Evolutionary conservation across 2,113 vertebrate genomes (phyloP).

Genomic region (Madoqua kirkii): DNA sequence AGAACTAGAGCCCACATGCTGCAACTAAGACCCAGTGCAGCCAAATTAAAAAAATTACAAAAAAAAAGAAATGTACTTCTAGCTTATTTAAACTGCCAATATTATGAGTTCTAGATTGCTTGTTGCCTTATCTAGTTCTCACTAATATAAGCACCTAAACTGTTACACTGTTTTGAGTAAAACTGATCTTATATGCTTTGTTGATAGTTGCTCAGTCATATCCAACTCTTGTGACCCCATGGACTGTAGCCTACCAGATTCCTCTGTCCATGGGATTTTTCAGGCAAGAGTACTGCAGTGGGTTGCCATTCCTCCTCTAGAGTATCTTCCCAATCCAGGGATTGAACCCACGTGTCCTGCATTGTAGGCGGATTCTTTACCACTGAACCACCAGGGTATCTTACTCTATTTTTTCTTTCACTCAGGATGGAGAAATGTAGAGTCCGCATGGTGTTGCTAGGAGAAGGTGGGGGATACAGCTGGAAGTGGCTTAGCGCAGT

Average conservation of each 20-base stretch:
- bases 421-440: neutral
- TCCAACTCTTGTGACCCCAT: neutral
- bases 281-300: neutral
- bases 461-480: neutral
- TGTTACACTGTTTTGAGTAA: neutral
- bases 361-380: neutral
- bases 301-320: neutral
- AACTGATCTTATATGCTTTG: neutral
- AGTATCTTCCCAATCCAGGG: neutral
- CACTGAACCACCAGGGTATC: neutral
- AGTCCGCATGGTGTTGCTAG: neutral
- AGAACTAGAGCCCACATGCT: too few relatives aligned
- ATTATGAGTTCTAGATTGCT: neutral
- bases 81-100: neutral
- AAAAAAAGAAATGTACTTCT: neutral
- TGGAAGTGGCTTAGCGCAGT: neutral
- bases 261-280: neutral
- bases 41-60: too few relatives aligned
- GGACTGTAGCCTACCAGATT: neutral
- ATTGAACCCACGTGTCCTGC: neutral
- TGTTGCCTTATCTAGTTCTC: neutral
- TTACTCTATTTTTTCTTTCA: neutral
- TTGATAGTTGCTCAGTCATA: fast-evolving
- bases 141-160: neutral
- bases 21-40: too few relatives aligned